Base-by-base conservation (phyloP, 2,797 vertebrate genomes). In the Sylvia borin region DNA sequence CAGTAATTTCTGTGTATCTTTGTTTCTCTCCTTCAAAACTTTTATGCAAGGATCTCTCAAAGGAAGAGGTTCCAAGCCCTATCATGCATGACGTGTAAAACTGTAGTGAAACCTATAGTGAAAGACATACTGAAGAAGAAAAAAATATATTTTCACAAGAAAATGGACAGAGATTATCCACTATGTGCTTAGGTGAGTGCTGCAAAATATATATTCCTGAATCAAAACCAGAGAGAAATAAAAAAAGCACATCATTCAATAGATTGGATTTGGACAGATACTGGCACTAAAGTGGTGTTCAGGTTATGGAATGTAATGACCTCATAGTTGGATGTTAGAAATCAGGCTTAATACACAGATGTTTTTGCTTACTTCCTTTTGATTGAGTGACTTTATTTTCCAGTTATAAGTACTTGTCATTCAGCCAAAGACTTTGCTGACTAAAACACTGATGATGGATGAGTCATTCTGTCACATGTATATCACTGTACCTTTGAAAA, bases 341-440 rank as follows among this genome's bases (percentile, higher is more conserved):
- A 88, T 7, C 13, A 78, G 17, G 5, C 11, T 81, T 61, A 54
- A 58, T 10, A 62, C 21, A 8, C 22, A 67, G 13, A 43, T 32
- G 3, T 80, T 90, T 80, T 77, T 92, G 36, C 60, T 83, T 90
- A 22, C 26, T 84, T 93, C 29, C n/a, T 43, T 86, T 79, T 82
- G 15, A 66, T 45, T 70, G 27, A 36, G 4, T 73, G 26, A 18
- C 71, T 88, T 78, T 87, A 34, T 89, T 89, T 89, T 87, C 31
- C 16, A 14, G 64, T 76, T 91, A 95, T 73, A 92, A 94, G 93
- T 92, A 89, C 45, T 89, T 91, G 55, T 24, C 84, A 76, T 73
- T 87, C 89, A 96, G 77, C 25, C 32, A 91, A 96, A 91, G 84
- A 89, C 84, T 93, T 94, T 94, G 94, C 94, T 95, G 94, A 93